These are phyloP conservation scores for Drosophila ficusphila DNA, from an alignment of 1,140 invertebrate genomes.

Conservation along the genomic window DNA sequence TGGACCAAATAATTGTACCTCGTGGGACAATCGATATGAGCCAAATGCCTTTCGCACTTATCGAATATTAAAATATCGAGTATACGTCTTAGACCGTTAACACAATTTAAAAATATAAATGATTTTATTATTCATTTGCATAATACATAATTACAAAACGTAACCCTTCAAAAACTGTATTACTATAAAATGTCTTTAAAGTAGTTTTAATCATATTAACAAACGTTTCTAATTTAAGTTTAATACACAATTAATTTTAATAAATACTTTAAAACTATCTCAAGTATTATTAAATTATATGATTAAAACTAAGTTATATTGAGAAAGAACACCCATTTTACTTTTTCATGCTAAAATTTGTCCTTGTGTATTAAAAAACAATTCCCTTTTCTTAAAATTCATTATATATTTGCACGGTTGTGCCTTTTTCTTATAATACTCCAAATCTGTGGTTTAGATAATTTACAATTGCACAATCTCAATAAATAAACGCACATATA, in stretches of 20 bases:
- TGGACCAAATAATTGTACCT: background rate
- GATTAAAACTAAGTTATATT: no score
- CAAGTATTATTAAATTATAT: no score
- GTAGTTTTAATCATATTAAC: no score
- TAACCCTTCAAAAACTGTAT: no score
- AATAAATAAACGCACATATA: conserved; percentile 69
- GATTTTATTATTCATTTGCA: no score
- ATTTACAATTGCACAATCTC: conserved; percentile 69
- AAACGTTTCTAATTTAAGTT: no score
- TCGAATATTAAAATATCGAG: background rate
- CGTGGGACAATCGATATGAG: background rate
- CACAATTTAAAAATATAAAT: background rate
- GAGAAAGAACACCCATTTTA: background rate
- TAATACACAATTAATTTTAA: no score
- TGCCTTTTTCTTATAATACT: conserved; percentile 30
- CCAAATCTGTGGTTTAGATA: conserved; percentile 31
- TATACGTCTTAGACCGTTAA: background rate
- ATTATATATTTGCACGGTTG: conserved; percentile 21
- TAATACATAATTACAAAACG: no score
- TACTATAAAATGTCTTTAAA: no score
- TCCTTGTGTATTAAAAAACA: background rate
- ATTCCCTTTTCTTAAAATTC: conserved; percentile 3
- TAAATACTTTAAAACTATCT: no score
- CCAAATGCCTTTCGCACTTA: background rate
- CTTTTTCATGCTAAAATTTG: no score